Evolutionary conservation across 1,140 invertebrate species (phyloP).

Genomic region (Drosophila paulistorum): DNA sequence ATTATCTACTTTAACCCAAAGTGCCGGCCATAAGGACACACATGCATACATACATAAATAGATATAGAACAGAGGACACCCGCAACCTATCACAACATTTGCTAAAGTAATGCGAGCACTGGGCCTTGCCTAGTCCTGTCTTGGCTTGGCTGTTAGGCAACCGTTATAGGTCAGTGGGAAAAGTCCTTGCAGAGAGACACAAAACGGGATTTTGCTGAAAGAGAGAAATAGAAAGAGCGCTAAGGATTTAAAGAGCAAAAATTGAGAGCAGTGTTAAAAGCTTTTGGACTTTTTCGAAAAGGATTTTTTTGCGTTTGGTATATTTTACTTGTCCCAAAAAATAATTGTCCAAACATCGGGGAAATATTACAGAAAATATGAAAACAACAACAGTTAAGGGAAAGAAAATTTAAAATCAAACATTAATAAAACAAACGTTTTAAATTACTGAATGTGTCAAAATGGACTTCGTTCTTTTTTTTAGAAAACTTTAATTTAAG

Average conservation of each 20-base stretch:
- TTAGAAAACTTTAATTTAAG: too few species aligned
- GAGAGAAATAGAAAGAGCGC: constrained; percentile 8
- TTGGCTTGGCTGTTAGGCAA: constrained; percentile 57
- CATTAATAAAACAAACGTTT: not conserved
- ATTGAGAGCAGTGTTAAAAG: constrained; percentile 14
- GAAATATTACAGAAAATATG: constrained; percentile 35
- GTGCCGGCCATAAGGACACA: not conserved
- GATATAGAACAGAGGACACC: constrained; percentile 23
- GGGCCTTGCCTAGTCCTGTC: constrained; percentile 14
- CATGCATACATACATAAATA: constrained; percentile 32
- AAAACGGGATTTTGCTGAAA: not conserved
- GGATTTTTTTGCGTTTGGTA: constrained; percentile 1
- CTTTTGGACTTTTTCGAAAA: constrained; percentile 57
- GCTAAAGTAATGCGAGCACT: constrained; percentile 36
- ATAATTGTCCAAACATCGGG: not conserved
- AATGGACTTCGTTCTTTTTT: too few species aligned
- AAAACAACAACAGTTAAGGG: not conserved
- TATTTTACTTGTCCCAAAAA: constrained; percentile 50
- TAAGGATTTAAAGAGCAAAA: not conserved
- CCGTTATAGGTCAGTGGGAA: constrained; percentile 73
- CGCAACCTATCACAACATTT: constrained; percentile 78
- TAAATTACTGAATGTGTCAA: too few species aligned
- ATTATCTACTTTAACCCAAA: constrained; percentile 17
- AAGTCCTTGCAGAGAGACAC: constrained; percentile 16
- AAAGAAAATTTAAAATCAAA: not conserved